Base-by-base conservation (phyloP, 1,140 invertebrate genomes). In the Bactericera cockerelli region DNA sequence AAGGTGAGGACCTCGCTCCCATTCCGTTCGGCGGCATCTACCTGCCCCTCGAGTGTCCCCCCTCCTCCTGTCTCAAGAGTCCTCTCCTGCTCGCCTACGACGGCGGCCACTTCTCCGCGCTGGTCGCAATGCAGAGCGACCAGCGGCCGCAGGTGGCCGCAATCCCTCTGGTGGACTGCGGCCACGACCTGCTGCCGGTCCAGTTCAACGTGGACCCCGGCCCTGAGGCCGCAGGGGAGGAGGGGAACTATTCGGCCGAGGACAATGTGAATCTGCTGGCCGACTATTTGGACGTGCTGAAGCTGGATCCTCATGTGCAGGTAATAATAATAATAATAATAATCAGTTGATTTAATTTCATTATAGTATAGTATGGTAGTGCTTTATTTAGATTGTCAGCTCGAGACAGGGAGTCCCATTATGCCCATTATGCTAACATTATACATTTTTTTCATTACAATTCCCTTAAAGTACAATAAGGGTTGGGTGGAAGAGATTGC, bases 11-110 rank as follows among this genome's bases (percentile, higher is more conserved):
- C 11, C 77, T 94, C 65, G 87, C 89, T 10, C 90, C 91, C 0
- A 92, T 93, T 63, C 85, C 86, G 2, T 93, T 94, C 74, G 89
- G 89, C 56, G 91, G 90, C 14, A 81, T 93, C 55, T 94, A 93
- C 71, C 74, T 93, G 11, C 90, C 90, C 0, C 68, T 92, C 31
- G 87, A 92, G 72, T 79, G 84, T 64, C 71, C 76, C 1, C 75
- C 83, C 0, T 71, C 74, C 8, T 73, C 77, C 49, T 92, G 89
- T 73, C 83, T 84, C 64, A 76, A 80, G 63, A 85, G 83, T 21
- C 86, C 87, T 2, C 74, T 90, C 26, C 74, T 93, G 56, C 72
- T 94, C 39, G 88, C 89, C 2, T 94, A 90, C 71, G 88, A 93
- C 72, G 86, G 87, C 55, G 89, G 87, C 13, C 89, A 93, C 70